Base-by-base conservation (phyloP, 2,888 invertebrate genomes). In the Tortrix viridana region DNA sequence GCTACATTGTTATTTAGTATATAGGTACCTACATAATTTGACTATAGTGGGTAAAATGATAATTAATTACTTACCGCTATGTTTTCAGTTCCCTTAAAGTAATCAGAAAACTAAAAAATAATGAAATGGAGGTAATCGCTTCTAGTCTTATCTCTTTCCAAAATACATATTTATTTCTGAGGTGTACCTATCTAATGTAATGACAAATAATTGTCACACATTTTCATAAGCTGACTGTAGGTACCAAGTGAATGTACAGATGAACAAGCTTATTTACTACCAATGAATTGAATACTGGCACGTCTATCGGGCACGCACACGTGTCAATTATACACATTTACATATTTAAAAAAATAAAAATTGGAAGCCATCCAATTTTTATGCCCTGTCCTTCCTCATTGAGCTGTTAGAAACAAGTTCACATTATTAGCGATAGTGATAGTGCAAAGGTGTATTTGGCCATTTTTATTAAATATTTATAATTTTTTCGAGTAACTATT, bases 301-400 rank as follows among this genome's bases (percentile, higher is more conserved):
- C 32, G 32, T n/a, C n/a, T 75, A 77, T 74, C 79, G 88, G 85
- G 82, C 87, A 85, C 75, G 74, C 69, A 70, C 75, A 63, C 54
- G 54, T 74, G 76, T 61, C 56, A 71, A 77, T 77, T 80, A 82
- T 77, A 80, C 79, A 80, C 79, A 86, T 89, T 87, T 89, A 90
- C 89, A n/a, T n/a, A n/a, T 89, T 91, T 88, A 81, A 87, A 85
- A 82, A 77, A 84, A 84, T 84, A 84, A 83, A 84, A 84, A 81
- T 89, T 90, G 91, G 91, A 85, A 70, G 67, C 26, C 67, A 71
- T 89, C 91, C 91, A 91, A 91, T 86, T 86, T 84, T 86, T 86
- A 79, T 84, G 74, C 75, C 68, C 68, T 76, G 74, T 77, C 75
- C 80, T 87, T 87, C 84, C 83, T 76, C 74, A 80, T 82, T 80